Percentiles rank a stretch among this genome's conserved stretches.
phyloP scores from a whole-genome alignment of 2,797 vertebrate genomes.

The Siniperca obscura region DNA sequence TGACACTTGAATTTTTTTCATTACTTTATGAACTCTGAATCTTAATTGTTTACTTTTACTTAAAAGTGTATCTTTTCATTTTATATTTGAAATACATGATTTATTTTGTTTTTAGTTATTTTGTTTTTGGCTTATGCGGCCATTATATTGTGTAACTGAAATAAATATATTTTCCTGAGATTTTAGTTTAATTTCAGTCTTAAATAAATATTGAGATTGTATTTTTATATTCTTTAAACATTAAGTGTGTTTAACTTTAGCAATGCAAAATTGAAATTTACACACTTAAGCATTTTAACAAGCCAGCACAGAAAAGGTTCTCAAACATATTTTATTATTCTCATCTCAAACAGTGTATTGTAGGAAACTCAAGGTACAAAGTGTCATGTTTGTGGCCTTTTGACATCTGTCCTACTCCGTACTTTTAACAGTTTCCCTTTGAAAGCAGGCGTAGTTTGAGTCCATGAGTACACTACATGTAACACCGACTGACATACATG shows the following conservation, averaged over 20 bases:
- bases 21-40: background rate
- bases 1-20: slow-evolving; percentile 25
- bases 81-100: slow-evolving; percentile 28
- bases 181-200: background rate
- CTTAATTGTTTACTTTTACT: background rate
- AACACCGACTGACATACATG: slow-evolving; percentile 25
- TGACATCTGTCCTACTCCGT: slow-evolving; percentile 28
- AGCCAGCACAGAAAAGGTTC: slow-evolving; percentile 19
- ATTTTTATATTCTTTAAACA: background rate
- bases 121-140: background rate
- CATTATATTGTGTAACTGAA: background rate
- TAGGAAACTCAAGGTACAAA: slow-evolving; percentile 69
- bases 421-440: slow-evolving; percentile 44
- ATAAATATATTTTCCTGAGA: background rate
- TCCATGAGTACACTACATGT: background rate
- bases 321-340: slow-evolving; percentile 52
- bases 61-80: background rate
- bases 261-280: background rate
- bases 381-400: slow-evolving; percentile 29
- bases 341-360: slow-evolving; percentile 52
- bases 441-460: slow-evolving; percentile 22
- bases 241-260: background rate
- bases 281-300: background rate
- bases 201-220: background rate
- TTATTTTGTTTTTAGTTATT: background rate